Percentiles rank a stretch among this genome's conserved stretches.
Evolutionary conservation across 2,888 invertebrate genomes (phyloP).

Genomic region (Blastobasis lacticolella): DNA sequence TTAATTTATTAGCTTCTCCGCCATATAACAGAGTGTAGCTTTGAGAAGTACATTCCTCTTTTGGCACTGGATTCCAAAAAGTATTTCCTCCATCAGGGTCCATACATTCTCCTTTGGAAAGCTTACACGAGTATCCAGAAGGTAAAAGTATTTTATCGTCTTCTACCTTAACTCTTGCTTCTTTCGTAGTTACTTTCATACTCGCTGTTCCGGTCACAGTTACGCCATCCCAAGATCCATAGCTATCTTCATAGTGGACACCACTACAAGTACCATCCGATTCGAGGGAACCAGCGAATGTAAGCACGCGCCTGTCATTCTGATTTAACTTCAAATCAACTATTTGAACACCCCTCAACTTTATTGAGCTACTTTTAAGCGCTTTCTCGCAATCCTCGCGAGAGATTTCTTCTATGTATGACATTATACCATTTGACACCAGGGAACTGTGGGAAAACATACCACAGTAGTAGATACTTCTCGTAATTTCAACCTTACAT

Average conservation of each 20-base stretch:
- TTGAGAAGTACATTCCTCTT: neutral
- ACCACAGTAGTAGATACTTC: neutral
- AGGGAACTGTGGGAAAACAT: neutral
- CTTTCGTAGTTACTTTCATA: neutral
- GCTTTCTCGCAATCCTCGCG: neutral
- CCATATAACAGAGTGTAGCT: neutral
- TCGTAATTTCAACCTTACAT: neutral
- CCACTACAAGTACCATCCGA: neutral
- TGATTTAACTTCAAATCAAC: neutral
- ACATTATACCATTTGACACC: neutral
- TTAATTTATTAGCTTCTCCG: neutral
- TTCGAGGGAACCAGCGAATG: neutral
- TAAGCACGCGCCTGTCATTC: neutral
- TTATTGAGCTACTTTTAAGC: too few species aligned
- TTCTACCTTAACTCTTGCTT: neutral
- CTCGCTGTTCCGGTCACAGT: neutral
- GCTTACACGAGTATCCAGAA: neutral
- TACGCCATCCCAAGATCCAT: neutral
- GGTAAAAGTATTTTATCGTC: neutral
- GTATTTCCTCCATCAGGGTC: neutral
- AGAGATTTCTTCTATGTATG: neutral
- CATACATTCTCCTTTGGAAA: neutral
- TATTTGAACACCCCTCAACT: too few species aligned
- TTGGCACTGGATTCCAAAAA: neutral
- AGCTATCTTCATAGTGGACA: neutral